phyloP scores from a whole-genome alignment of 2,888 invertebrate species.

The Erebia palarica region DNA sequence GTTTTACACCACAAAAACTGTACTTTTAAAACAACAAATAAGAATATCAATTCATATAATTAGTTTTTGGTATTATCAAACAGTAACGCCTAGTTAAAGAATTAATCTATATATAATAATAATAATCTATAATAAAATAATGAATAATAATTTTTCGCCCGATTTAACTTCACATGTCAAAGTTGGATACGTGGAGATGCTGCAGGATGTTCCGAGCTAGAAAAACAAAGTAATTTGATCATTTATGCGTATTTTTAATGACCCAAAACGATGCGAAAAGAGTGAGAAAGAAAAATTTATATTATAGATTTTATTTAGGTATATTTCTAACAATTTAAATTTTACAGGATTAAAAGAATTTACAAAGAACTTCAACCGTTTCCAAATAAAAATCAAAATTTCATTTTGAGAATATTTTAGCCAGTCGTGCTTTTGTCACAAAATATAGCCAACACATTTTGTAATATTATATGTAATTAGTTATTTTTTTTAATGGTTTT shows the following conservation, averaged over 20 bases:
- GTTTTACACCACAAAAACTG: background rate
- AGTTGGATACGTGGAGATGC: conserved; percentile 91
- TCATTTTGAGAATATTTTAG: too few relatives aligned
- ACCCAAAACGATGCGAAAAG: too few relatives aligned
- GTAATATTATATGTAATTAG: too few relatives aligned
- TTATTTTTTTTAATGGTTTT: too few relatives aligned
- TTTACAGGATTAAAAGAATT: too few relatives aligned
- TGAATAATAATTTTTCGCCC: background rate
- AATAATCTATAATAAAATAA: conserved; percentile 31
- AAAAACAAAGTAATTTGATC: conserved; percentile 23
- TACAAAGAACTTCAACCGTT: too few relatives aligned
- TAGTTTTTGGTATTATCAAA: conserved; percentile 8
- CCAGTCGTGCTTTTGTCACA: too few relatives aligned
- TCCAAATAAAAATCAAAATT: too few relatives aligned
- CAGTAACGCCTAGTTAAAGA: background rate
- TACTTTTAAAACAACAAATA: background rate
- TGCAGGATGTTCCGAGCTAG: conserved; percentile 91
- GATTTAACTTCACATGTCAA: conserved; percentile 76
- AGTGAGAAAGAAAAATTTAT: too few relatives aligned
- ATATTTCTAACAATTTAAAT: too few relatives aligned
- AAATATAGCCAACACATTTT: too few relatives aligned
- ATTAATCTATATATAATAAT: conserved; percentile 12
- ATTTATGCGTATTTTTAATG: conserved; percentile 16
- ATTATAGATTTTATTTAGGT: too few relatives aligned
- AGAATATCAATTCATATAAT: background rate